Evolutionary conservation across 2,797 vertebrate genomes (phyloP), one percentile per base, ranked within the genome.

Genomic region (Lepus oiostolus): DNA sequence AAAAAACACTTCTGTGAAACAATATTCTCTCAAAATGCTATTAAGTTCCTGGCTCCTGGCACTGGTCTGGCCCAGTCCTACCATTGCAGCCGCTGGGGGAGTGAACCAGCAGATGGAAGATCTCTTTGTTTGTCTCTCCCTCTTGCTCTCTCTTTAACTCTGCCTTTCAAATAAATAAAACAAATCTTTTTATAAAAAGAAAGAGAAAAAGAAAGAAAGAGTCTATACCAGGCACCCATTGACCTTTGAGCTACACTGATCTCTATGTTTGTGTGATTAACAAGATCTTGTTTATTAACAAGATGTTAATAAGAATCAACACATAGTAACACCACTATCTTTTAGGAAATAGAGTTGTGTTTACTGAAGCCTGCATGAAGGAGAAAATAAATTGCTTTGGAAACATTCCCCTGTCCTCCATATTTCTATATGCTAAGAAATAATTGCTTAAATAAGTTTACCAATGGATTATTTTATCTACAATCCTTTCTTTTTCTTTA

Each of bases 401-500:
- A 67, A 87, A 62, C 10, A 84, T 42, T 26, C 30, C n/a, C 26
- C 32, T 65, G 0, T 7, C 26, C 42, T 90, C 52, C 17, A 68
- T 28, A 65, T 90, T n/a, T 58, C 76, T 77, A 58, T 22, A 28
- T 74, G 26, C 24, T 81, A 82, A 93, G 35, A 47, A 81, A 92
- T 89, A 91, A 87, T 22, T 86, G 28, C 11, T 22, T 80, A 52
- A 85, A n/a, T 42, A 86, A 88, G 5, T 12, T 91, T 96, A 91
- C 38, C n/a, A n/a, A 74, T 68, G 82, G 32, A 76, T 84, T 83
- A 58, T 35, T 71, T 95, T 79, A 91, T 65, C 38, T 77, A 81
- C 7, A 91, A 72, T 82, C 21, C 13, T 92, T 86, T 90, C 9
- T 54, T 70, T 74, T 92, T 83, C 75, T 91, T 95, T 92, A 58